A percentile compares a stretch with the other conserved stretches of the same genome.
Conservation (phyloP, 2,797 vertebrate species). For the Thaleichthys pacificus region DNA sequence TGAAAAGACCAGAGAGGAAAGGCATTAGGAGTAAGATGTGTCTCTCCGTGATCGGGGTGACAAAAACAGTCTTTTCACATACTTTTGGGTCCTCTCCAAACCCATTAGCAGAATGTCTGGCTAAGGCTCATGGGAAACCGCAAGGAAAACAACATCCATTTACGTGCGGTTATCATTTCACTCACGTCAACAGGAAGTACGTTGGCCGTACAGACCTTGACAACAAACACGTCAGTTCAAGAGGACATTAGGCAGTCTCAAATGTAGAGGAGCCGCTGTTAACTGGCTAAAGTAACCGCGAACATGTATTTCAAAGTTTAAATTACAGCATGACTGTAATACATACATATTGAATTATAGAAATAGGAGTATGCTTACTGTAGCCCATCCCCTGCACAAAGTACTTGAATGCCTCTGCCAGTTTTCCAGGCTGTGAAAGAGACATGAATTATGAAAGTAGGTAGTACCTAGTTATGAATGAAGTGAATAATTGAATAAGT, state of each 20-base stretch:
- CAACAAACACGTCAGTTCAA: conserved; percentile 57
- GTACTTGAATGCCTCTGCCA: conserved; percentile 84
- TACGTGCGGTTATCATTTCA: conserved; percentile 38
- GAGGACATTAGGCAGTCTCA: background rate
- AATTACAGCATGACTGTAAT: background rate
- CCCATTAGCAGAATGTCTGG: conserved; percentile 22
- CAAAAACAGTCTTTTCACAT: conserved; percentile 50
- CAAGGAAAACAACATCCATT: conserved; percentile 38
- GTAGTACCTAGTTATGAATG: background rate
- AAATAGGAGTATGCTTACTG: conserved; percentile 71
- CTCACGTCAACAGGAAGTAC: conserved; percentile 66
- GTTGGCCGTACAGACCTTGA: conserved; percentile 21
- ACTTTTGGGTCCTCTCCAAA: conserved; percentile 41
- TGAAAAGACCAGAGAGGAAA: conserved; percentile 69
- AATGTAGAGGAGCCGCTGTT: background rate
- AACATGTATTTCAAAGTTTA: conserved; percentile 6
- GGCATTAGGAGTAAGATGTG: conserved; percentile 44
- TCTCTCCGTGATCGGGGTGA: conserved; percentile 50
- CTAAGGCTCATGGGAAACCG: conserved; percentile 30
- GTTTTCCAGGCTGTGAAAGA: conserved; percentile 77
- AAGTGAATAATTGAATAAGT: background rate
- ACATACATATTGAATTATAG: background rate
- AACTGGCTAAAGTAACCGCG: background rate
- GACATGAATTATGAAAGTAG: background rate
- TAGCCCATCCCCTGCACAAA: conserved; percentile 86